Conservation (phyloP, 2,888 invertebrate genomes). For the Branchellion lobata region DNA sequence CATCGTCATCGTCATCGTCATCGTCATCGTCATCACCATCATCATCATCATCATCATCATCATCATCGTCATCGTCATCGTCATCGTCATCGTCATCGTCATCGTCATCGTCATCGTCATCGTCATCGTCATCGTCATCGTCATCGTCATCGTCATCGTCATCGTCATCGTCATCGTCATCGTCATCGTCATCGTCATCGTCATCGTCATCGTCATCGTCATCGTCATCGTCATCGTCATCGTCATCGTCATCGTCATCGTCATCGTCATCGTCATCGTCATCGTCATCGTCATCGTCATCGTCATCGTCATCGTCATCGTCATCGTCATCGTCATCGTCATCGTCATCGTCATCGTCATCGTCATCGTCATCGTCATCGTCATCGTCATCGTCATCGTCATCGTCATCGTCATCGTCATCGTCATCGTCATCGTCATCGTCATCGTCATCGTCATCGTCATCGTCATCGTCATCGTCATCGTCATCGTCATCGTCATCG, state of each 20-base stretch:
- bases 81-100: constrained; percentile 24
- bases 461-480: no score
- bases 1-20: neutral
- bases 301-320: constrained; percentile 27
- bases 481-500: no score
- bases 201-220: constrained; percentile 28
- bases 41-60: neutral
- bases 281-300: constrained; percentile 28
- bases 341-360: constrained; percentile 31
- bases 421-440: constrained; percentile 18
- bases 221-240: constrained; percentile 26
- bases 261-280: constrained; percentile 30
- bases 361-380: constrained; percentile 20
- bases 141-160: constrained; percentile 21
- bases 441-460: no score
- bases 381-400: constrained; percentile 6
- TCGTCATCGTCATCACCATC: no score
- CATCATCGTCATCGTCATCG: neutral
- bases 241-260: constrained; percentile 33
- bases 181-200: constrained; percentile 31
- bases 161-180: constrained; percentile 31
- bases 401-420: neutral
- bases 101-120: neutral
- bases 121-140: constrained; percentile 23
- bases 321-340: constrained; percentile 17